Conservation (phyloP, 2,113 vertebrate species). For the Pomatorhinus ruficollis region DNA sequence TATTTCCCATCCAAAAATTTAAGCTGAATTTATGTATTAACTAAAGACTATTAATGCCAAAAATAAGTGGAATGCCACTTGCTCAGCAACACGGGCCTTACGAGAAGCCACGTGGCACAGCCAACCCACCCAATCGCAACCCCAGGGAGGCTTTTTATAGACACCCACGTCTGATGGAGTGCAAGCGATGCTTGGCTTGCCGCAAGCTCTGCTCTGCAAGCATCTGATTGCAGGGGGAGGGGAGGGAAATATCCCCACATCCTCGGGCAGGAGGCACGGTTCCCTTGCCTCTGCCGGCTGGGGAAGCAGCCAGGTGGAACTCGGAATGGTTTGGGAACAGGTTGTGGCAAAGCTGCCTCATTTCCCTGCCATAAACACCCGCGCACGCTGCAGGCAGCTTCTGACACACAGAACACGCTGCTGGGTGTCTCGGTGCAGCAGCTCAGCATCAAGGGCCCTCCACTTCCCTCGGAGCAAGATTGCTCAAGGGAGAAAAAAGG, state of each 20-base stretch:
- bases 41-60: constrained; percentile 70
- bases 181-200: constrained; percentile 14
- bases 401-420: background rate
- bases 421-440: background rate
- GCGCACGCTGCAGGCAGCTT: background rate
- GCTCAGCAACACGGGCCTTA: constrained; percentile 64
- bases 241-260: background rate
- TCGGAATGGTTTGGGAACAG: background rate
- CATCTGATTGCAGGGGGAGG: constrained; percentile 25
- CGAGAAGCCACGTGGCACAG: constrained; percentile 43
- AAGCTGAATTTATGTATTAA: constrained; percentile 70
- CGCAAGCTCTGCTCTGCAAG: constrained; percentile 36
- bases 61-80: constrained; percentile 65
- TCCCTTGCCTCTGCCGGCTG: background rate
- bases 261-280: background rate
- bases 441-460: background rate
- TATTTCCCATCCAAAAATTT: constrained; percentile 62
- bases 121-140: constrained; percentile 54
- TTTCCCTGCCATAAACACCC: background rate
- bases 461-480: background rate
- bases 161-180: constrained; percentile 33
- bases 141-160: constrained; percentile 62
- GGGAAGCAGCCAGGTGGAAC: background rate
- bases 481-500: background rate
- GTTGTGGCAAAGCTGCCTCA: background rate